A percentile compares a stretch with the other conserved stretches of the same genome.
phyloP scores from a whole-genome alignment of 2,113 vertebrate genomes.

The Macaca fascicularis region T2T-MFA8v1.1 NC_088389.1:97423001-97423500 shows the following conservation, averaged over 20 bases:
- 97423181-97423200: not conserved
- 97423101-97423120: not conserved
- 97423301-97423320: not conserved
- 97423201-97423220: not conserved
- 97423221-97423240: not conserved
- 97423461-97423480: not conserved
- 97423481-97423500: conserved; percentile 1
- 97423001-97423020: not conserved
- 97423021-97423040: not conserved
- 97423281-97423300: not conserved
- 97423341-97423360: not conserved
- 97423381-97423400: not conserved
- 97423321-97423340: not conserved
- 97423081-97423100: not conserved
- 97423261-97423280: not conserved
- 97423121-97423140: not conserved
- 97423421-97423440: not conserved
- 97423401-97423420: not conserved
- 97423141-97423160: not conserved
- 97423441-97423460: not conserved
- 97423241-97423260: not conserved
- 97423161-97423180: not conserved
- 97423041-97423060: not conserved
- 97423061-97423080: not conserved
- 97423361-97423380: not conserved